Base-by-base conservation (phyloP, 23 tunicate species). In the Trididemnum clinides region DNA sequence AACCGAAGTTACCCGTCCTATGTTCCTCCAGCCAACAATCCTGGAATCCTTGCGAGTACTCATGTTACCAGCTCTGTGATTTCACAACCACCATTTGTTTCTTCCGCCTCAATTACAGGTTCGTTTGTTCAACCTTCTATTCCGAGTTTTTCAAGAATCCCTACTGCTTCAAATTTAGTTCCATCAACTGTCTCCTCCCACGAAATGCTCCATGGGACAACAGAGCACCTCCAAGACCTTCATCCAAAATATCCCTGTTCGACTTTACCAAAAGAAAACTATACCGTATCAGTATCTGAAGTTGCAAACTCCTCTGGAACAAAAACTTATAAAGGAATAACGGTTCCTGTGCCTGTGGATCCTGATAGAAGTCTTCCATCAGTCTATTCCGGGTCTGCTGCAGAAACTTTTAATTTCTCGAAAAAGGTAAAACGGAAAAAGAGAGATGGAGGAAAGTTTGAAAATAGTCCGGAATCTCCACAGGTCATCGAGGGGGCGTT, bases 271-370 rank as follows among this genome's bases (percentile, higher is more conserved):
- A 85, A 85, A 57, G 88, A 85, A 51, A 71, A 85, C 21, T 72
- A 38, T 25, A 37, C 64, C 31, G 34, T 85, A 12, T 39, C 78
- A 15, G 78, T 50, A 31, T 64, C 87, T 2, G 20, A 5, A 1
- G 6, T 3, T 20, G 10, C 50, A 4, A 12, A 44, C 6, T 75
- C 84, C 0, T 22, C 57, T 21, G 91, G 91, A 22, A 35, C 22
- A 1, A 89, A 89, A 75, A 84, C 57, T 33, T 92, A 80, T 0
- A 92, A 92, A 80, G 97, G 97, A 29, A 92, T 88, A 73, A 88
- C 90, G 3, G 97, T 92, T 54, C 97, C 92, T 33, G 80, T 92
- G n/a, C 97, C 97, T 1, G 71, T 85, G 19, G 97, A 88, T 57
- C 90, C 98, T 1, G 73, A 89, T 20, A 88, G 89, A 21, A 35